These are phyloP conservation scores for Thera obeliscata DNA, from an alignment of 2,888 invertebrate genomes.

Conservation along the genomic window DNA sequence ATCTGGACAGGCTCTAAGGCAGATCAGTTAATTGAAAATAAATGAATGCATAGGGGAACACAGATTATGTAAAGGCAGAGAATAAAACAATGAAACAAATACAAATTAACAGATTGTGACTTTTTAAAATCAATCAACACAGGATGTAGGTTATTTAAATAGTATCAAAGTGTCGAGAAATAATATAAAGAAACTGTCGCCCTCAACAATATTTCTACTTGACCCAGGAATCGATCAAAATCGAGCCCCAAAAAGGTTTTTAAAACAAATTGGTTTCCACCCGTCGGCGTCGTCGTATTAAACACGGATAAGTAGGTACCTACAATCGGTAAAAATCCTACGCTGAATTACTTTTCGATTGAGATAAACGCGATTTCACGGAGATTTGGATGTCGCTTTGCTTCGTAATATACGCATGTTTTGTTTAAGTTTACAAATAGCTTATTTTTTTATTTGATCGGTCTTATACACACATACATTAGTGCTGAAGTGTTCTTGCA, in stretches of 20 bases:
- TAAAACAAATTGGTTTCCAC: constrained; percentile 49
- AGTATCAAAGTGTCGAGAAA: background rate
- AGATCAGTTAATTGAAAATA: too few relatives aligned
- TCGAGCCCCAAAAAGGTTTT: constrained; percentile 38
- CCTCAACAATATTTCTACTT: constrained; percentile 11
- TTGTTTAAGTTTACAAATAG: constrained; percentile 18
- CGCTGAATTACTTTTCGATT: constrained; percentile 48
- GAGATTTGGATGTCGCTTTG: constrained; percentile 38
- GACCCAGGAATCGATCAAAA: constrained; percentile 23
- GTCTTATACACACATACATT: background rate
- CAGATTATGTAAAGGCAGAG: too few relatives aligned
- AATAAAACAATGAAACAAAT: too few relatives aligned
- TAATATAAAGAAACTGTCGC: constrained; percentile 7
- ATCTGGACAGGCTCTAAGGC: too few relatives aligned
- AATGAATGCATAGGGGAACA: too few relatives aligned
- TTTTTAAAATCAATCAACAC: background rate
- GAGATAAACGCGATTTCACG: constrained; percentile 44
- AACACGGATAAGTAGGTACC: constrained; percentile 40
- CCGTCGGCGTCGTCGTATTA: constrained; percentile 39
- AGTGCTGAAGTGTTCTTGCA: too few relatives aligned
- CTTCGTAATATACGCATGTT: constrained; percentile 30
- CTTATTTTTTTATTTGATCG: background rate
- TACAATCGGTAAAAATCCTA: constrained; percentile 42
- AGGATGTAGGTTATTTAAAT: background rate
- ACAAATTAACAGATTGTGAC: background rate